Percentiles rank a stretch among this genome's conserved stretches.
These are phyloP conservation scores for Heliconius himera DNA, from an alignment of 1,140 invertebrate species.

Conservation along the genomic window DNA sequence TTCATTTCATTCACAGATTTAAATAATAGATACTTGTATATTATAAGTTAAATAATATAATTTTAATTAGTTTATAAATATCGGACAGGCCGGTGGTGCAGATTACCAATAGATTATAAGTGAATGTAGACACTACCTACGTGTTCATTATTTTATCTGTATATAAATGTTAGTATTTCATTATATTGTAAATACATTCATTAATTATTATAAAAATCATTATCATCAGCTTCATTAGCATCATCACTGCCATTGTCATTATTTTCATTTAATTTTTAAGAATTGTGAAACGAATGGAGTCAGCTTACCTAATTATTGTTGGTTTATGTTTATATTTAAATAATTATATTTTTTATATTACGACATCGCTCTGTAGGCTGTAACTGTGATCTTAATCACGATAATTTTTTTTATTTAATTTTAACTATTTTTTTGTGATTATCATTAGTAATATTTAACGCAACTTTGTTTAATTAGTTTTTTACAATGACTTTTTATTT, in stretches of 20 bases:
- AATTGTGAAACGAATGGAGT: slow-evolving; percentile 37
- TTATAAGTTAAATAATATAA: slow-evolving; percentile 32
- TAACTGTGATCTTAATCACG: slow-evolving; percentile 73
- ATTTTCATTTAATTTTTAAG: slow-evolving; percentile 17
- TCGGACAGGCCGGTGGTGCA: slow-evolving; percentile 78
- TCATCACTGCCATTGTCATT: slow-evolving; percentile 17
- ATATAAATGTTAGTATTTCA: slow-evolving; percentile 46
- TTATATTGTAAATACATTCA: slow-evolving; percentile 27
- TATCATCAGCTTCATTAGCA: slow-evolving; percentile 18
- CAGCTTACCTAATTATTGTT: slow-evolving; percentile 43
- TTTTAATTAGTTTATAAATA: slow-evolving; percentile 40
- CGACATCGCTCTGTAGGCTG: slow-evolving; percentile 73
- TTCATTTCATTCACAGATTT: not conserved
- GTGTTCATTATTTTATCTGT: slow-evolving; percentile 68
- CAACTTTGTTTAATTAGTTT: slow-evolving; percentile 15
- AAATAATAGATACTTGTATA: not conserved
- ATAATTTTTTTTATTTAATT: slow-evolving; percentile 33
- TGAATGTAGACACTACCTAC: slow-evolving; percentile 62
- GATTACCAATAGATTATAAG: slow-evolving; percentile 77
- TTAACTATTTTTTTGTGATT: slow-evolving; percentile 15
- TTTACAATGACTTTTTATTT: not conserved
- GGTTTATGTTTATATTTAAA: slow-evolving; percentile 11
- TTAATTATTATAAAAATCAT: slow-evolving; percentile 16
- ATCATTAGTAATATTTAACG: not conserved
- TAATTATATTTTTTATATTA: slow-evolving; percentile 18